A percentile compares a stretch with the other conserved stretches of the same genome.
These are phyloP conservation scores for Lithophane semibrunnea DNA, from an alignment of 2,888 invertebrate species.

Conservation along the genomic window DNA sequence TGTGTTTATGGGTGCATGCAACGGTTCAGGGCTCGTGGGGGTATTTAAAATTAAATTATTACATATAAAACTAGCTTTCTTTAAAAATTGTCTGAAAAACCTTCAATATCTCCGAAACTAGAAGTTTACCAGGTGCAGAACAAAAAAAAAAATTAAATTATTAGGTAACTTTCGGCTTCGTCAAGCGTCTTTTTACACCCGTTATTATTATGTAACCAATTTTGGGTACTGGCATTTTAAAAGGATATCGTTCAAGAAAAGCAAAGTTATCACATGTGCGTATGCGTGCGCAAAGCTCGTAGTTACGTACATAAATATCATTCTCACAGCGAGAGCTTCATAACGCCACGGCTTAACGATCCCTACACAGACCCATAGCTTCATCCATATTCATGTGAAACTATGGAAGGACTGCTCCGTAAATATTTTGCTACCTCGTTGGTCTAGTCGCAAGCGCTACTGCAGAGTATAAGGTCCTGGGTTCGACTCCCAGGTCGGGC, in stretches of 20 bases:
- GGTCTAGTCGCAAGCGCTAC: not conserved
- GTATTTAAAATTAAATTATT: too few relatives aligned
- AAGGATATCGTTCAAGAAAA: not conserved
- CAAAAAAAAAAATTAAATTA: too few relatives aligned
- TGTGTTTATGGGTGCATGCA: too few relatives aligned
- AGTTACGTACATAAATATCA: slow-evolving; percentile 7
- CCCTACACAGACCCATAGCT: slow-evolving; percentile 1
- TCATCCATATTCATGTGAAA: slow-evolving; percentile 48
- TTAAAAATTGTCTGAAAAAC: too few relatives aligned
- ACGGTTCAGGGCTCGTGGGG: too few relatives aligned
- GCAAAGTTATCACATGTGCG: slow-evolving; percentile 2
- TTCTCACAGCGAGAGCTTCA: slow-evolving; percentile 3
- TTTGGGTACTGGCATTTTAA: not conserved
- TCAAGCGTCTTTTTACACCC: too few relatives aligned
- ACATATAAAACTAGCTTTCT: too few relatives aligned
- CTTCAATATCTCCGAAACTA: too few relatives aligned
- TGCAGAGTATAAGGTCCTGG: not conserved
- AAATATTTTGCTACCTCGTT: slow-evolving; percentile 26
- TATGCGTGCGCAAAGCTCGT: not conserved
- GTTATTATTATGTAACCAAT: too few relatives aligned
- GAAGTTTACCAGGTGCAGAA: too few relatives aligned
- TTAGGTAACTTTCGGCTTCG: too few relatives aligned
- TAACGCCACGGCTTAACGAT: slow-evolving; percentile 27
- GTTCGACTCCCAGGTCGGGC: not conserved
- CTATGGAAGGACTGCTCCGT: not conserved